phyloP scores from a whole-genome alignment of 2,797 vertebrate genomes.

The Muraenolepis orangiensis region DNA sequence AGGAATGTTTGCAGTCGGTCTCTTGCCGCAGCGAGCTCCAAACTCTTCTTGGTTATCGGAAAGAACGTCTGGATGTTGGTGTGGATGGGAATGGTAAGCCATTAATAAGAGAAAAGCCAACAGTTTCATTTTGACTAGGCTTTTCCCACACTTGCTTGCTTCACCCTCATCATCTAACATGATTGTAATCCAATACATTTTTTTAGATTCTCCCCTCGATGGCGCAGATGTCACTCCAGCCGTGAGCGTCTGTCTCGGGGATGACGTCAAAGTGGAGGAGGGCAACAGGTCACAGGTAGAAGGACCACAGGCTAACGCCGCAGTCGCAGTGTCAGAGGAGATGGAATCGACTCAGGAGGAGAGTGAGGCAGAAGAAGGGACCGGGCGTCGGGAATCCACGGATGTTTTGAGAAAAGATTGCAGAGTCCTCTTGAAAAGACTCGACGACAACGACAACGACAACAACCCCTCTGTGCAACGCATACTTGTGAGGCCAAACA shows the following conservation, averaged over 20 bases:
- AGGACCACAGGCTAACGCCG: neutral
- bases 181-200: constrained; percentile 4
- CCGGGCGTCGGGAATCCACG: neutral
- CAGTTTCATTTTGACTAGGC: neutral
- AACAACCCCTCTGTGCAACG: neutral
- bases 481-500: constrained; percentile 41
- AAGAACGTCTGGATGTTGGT: constrained; percentile 8
- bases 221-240: constrained; percentile 44
- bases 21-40: constrained; percentile 44
- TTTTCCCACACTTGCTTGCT: neutral
- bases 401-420: constrained; percentile 24
- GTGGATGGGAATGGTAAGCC: constrained; percentile 38
- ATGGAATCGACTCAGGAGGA: neutral
- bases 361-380: neutral
- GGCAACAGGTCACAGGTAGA: constrained; percentile 16
- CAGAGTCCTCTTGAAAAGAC: constrained; percentile 23
- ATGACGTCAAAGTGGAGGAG: neutral
- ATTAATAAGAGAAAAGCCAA: neutral
- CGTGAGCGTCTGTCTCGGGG: constrained; percentile 30
- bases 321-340: neutral
- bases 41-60: constrained; percentile 42
- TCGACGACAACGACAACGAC: constrained; percentile 8
- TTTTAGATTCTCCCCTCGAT: constrained; percentile 41
- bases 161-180: neutral
- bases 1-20: constrained; percentile 49